These are phyloP conservation scores for Brachynemurus nebulosus DNA, from an alignment of 2,888 invertebrate genomes.

Conservation along the genomic window DNA sequence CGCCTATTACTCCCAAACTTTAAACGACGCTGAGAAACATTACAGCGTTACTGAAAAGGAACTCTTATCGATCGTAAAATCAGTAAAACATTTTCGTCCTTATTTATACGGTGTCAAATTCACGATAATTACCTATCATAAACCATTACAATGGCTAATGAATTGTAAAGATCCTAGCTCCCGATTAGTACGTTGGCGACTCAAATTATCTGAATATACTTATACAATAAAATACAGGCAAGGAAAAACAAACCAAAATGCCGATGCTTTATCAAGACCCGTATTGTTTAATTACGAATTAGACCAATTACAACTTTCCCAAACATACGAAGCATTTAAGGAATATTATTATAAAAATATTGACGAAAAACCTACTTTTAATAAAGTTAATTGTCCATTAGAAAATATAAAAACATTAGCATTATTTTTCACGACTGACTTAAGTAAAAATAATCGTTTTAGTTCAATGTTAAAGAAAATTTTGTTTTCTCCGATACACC, in stretches of 20 bases:
- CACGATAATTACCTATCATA: no score
- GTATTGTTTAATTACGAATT: no score
- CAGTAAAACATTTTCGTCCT: no score
- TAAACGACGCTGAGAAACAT: no score
- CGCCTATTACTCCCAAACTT: no score
- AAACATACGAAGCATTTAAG: neutral
- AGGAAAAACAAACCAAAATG: neutral
- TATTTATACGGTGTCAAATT: no score
- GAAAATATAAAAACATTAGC: neutral
- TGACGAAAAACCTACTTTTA: neutral
- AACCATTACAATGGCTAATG: no score
- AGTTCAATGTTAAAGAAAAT: neutral
- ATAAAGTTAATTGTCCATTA: neutral
- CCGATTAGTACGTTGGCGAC: no score
- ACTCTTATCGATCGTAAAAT: no score
- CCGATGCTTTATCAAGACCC: neutral
- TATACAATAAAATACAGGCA: neutral
- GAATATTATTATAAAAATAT: neutral
- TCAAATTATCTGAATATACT: neutral
- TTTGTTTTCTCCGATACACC: no score
- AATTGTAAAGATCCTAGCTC: no score
- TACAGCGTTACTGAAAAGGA: no score
- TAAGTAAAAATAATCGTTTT: neutral
- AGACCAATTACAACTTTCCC: neutral
- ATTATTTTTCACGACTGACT: neutral